phyloP scores from a whole-genome alignment of 2,797 vertebrate species.

The Cyprinella venusta region DNA sequence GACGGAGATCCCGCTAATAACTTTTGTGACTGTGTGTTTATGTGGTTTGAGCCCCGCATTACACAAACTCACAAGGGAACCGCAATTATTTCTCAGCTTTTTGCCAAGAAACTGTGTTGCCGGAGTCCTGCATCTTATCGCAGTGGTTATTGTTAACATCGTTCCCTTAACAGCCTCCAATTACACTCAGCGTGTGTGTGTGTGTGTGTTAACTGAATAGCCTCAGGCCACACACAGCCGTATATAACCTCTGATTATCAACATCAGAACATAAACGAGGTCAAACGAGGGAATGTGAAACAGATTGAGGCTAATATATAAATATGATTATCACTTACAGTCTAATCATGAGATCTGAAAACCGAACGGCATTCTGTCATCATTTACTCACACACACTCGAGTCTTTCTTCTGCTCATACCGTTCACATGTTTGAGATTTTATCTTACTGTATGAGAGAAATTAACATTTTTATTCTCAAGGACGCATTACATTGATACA shows the following conservation, averaged over 20 bases:
- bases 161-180: slow-evolving; percentile 49
- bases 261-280: neutral
- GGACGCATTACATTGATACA: neutral
- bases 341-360: neutral
- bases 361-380: neutral
- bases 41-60: neutral
- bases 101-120: slow-evolving; percentile 30
- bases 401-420: neutral
- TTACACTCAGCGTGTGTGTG: slow-evolving; percentile 7
- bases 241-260: slow-evolving; percentile 21
- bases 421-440: too few species aligned
- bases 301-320: slow-evolving; percentile 28
- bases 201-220: slow-evolving; percentile 17
- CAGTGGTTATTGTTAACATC: slow-evolving; percentile 52
- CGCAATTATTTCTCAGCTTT: slow-evolving; percentile 48
- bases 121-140: slow-evolving; percentile 32
- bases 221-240: neutral
- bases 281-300: slow-evolving; percentile 30
- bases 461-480: neutral
- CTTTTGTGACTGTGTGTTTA: neutral
- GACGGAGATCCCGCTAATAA: neutral
- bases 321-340: neutral
- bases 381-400: neutral
- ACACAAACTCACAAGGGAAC: slow-evolving; percentile 41
- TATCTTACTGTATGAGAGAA: too few species aligned